These are phyloP conservation scores for Sturnus vulgaris DNA, from an alignment of 2,113 vertebrate genomes.

Conservation along the genomic window DNA sequence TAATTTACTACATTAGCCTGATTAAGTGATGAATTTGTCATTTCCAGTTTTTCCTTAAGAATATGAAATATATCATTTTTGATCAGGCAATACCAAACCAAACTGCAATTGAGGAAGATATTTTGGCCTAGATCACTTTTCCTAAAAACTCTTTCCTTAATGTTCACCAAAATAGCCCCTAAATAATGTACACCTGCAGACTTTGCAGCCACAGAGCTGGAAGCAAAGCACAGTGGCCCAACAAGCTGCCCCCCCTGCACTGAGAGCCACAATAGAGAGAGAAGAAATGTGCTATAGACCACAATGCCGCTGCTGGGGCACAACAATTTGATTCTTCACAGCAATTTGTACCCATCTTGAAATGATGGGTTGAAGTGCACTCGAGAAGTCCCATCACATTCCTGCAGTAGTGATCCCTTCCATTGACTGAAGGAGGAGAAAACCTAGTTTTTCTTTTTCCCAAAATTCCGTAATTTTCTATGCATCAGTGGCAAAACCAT, in stretches of 20 bases:
- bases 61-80: conserved; percentile 58
- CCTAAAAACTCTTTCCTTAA: neutral
- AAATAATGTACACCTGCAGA: neutral
- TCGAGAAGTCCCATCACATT: neutral
- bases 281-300: neutral
- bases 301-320: neutral
- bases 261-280: neutral
- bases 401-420: neutral
- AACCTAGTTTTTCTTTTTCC: neutral
- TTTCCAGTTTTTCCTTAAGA: conserved; percentile 25
- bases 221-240: neutral
- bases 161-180: neutral
- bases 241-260: neutral
- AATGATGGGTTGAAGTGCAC: neutral
- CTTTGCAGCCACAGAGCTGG: neutral
- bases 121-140: neutral
- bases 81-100: neutral
- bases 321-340: neutral
- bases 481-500: neutral
- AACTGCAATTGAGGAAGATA: neutral
- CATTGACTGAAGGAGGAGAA: neutral
- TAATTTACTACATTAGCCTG: conserved; percentile 63
- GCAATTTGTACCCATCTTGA: neutral
- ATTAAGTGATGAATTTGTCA: conserved; percentile 53
- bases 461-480: neutral